phyloP scores from a whole-genome alignment of 2,797 vertebrate species.

The Sebastes kiyomatsui region DNA sequence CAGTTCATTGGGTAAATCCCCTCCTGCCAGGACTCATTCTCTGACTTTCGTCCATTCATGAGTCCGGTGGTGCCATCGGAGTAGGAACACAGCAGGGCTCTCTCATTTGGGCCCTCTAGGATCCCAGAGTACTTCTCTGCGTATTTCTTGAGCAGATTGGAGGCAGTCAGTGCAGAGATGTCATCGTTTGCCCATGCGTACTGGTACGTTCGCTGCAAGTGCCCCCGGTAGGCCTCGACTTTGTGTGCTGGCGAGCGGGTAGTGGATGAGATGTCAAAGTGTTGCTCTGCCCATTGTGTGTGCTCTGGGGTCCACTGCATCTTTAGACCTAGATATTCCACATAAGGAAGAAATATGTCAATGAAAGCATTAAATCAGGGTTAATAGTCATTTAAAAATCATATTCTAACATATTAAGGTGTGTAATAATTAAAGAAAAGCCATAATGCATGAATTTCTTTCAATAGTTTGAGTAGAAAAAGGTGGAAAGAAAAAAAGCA shows the following conservation, averaged over 20 bases:
- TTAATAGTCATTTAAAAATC: constrained; percentile 1
- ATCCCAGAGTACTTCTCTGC: constrained; percentile 99
- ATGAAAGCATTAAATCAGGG: constrained; percentile 34
- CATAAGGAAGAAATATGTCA: constrained; percentile 68
- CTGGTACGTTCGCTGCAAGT: constrained; percentile 98
- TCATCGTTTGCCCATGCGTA: constrained; percentile 99
- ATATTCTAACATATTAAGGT: neutral
- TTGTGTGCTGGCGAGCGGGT: constrained; percentile 99
- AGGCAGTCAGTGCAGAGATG: constrained; percentile 98
- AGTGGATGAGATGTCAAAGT: constrained; percentile 99
- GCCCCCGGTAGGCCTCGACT: constrained; percentile 96
- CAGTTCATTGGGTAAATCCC: constrained; percentile 98
- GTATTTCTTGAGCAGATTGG: constrained; percentile 98
- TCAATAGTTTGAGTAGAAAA: neutral
- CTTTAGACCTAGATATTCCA: constrained; percentile 92
- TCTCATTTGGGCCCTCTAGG: constrained; percentile 93
- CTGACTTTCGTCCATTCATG: constrained; percentile 95
- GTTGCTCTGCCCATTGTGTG: constrained; percentile 99
- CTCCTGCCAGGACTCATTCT: constrained; percentile 97
- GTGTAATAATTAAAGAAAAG: neutral
- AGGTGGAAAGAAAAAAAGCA: neutral
- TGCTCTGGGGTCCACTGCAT: constrained; percentile 99
- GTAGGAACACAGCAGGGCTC: constrained; percentile 94
- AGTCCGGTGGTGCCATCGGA: constrained; percentile 90
- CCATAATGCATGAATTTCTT: neutral